Evolutionary conservation across 1,140 invertebrate genomes (phyloP).

Genomic region (Meloidogyne hapla): DNA sequence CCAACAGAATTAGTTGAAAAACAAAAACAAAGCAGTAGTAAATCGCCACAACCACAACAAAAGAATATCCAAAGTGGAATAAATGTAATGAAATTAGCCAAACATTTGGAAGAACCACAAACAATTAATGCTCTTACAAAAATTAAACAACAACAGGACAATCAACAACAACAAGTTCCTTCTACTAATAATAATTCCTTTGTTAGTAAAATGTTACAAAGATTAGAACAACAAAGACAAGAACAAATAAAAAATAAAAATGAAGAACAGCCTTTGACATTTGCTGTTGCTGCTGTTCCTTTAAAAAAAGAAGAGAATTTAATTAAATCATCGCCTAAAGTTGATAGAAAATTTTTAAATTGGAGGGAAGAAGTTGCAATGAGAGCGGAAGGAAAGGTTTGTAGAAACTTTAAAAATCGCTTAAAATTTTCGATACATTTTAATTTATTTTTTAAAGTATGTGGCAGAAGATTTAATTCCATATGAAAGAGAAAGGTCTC

Average conservation of each 20-base stretch:
- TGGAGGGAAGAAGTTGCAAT: neutral
- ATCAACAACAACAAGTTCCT: neutral
- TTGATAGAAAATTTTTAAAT: neutral
- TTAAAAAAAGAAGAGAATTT: neutral
- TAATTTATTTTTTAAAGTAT: neutral
- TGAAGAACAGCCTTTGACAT: neutral
- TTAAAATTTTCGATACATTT: no score
- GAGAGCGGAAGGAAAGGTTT: neutral
- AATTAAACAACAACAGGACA: neutral
- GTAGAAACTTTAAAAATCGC: no score
- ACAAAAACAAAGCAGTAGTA: neutral
- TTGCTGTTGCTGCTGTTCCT: conserved; percentile 7
- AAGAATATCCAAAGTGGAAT: neutral
- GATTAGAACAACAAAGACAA: conserved; percentile 21
- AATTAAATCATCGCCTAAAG: neutral
- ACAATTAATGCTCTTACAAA: neutral
- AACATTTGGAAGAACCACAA: neutral
- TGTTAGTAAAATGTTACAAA: conserved; percentile 32
- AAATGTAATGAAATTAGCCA: conserved; percentile 7
- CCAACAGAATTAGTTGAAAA: neutral
- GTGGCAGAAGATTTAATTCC: neutral
- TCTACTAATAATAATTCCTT: neutral
- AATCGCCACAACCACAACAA: neutral
- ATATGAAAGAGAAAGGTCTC: neutral
- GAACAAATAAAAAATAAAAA: neutral